These are phyloP conservation scores for Myrmecophaga tridactyla DNA, from an alignment of 2,113 vertebrate genomes.

Conservation along the genomic window DNA sequence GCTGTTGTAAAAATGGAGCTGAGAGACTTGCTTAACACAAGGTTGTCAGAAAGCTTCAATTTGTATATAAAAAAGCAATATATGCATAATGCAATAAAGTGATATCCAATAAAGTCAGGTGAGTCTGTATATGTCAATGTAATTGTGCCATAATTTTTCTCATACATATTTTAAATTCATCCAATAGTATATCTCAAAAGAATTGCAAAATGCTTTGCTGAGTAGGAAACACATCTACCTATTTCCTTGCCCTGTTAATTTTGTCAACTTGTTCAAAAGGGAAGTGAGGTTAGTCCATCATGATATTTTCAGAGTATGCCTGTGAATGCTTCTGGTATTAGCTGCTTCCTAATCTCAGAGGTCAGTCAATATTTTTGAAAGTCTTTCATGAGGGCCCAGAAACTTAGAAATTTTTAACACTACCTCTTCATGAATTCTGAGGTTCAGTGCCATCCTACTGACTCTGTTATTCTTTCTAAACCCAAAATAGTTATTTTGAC, in stretches of 20 bases:
- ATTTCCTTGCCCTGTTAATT: neutral
- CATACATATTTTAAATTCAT: neutral
- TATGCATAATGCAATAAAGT: no score
- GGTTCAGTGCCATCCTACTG: conserved; percentile 17
- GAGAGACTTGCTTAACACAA: no score
- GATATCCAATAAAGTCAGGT: no score
- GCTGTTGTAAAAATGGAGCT: no score
- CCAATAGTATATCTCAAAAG: neutral
- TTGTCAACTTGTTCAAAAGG: neutral
- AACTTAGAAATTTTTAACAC: neutral
- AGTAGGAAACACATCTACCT: neutral
- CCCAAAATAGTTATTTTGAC: conserved; percentile 34
- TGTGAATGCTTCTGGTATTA: neutral
- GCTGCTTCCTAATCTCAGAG: neutral
- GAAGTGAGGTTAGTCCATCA: neutral
- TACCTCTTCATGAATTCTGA: neutral
- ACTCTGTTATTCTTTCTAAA: conserved; percentile 21
- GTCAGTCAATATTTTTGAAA: neutral
- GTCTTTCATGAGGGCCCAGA: neutral
- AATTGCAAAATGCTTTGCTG: neutral
- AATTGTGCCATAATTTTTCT: neutral
- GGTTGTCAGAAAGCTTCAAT: no score
- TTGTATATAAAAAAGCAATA: no score
- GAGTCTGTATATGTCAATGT: neutral
- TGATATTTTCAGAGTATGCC: neutral